Percentiles rank a stretch among this genome's conserved stretches.
phyloP scores from a whole-genome alignment of 2,113 vertebrate species.

The Spermophilus dauricus region DNA sequence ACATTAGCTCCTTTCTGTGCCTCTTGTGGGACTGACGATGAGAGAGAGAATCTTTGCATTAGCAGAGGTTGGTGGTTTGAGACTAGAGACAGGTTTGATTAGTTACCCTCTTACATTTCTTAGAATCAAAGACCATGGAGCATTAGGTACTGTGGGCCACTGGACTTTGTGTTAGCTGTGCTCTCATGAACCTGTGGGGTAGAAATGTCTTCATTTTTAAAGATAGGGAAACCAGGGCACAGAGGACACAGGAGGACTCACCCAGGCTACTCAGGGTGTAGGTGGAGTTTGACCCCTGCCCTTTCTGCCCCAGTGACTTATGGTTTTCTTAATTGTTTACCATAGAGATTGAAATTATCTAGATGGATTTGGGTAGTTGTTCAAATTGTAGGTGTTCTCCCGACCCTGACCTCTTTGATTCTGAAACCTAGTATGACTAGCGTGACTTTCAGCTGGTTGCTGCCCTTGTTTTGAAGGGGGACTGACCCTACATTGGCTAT shows the following conservation, averaged over 20 bases:
- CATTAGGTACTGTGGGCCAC: background rate
- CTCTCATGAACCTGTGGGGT: background rate
- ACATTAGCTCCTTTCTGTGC: background rate
- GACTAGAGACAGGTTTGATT: background rate
- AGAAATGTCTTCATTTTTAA: background rate
- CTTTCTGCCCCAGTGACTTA: background rate
- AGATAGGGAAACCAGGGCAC: background rate
- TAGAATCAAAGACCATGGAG: background rate
- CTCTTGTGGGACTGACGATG: background rate
- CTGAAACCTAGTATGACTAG: background rate
- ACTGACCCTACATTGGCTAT: background rate
- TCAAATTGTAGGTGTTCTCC: background rate
- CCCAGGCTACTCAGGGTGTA: background rate
- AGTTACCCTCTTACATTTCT: background rate
- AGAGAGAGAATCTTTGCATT: too few species aligned
- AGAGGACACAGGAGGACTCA: background rate
- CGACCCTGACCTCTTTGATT: rapidly evolving
- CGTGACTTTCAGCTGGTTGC: background rate
- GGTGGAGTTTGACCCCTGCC: background rate
- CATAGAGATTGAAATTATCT: background rate
- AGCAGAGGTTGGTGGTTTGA: background rate
- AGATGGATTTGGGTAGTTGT: background rate
- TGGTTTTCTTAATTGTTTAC: background rate
- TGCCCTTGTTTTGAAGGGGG: background rate
- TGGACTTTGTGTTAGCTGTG: background rate